phyloP scores from a whole-genome alignment of 2,888 invertebrate genomes.

The Cephonodes hylas region DNA sequence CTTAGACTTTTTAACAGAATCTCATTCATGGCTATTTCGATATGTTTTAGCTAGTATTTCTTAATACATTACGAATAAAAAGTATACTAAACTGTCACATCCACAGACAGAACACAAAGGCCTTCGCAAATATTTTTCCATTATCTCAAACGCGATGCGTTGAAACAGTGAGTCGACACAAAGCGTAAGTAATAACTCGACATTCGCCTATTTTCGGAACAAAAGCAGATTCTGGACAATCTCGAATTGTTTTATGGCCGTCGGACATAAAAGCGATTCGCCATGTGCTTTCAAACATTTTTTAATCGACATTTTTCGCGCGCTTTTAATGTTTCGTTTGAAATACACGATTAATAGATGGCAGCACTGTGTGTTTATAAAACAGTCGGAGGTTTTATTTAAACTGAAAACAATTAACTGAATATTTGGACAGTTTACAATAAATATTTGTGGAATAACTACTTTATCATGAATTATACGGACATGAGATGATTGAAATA shows the following conservation, averaged over 20 bases:
- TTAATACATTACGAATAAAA: no score
- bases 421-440: no score
- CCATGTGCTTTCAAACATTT: conserved; percentile 8
- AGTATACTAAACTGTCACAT: no score
- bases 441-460: no score
- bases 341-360: not conserved
- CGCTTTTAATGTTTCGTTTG: not conserved
- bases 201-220: conserved; percentile 35
- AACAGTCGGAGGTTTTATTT: no score
- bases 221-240: conserved; percentile 38
- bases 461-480: no score
- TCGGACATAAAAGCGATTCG: conserved; percentile 10
- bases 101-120: no score
- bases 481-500: no score
- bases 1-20: no score
- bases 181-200: not conserved
- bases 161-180: not conserved
- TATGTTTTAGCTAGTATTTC: no score
- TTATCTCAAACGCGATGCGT: not conserved
- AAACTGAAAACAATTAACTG: no score
- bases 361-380: not conserved
- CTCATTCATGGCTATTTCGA: no score
- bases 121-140: not conserved
- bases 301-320: conserved; percentile 8
- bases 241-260: conserved; percentile 38